Percentiles rank a stretch among this genome's conserved stretches.
Conservation (phyloP, 2,113 vertebrate genomes). For the Oophaga pumilio region DNA sequence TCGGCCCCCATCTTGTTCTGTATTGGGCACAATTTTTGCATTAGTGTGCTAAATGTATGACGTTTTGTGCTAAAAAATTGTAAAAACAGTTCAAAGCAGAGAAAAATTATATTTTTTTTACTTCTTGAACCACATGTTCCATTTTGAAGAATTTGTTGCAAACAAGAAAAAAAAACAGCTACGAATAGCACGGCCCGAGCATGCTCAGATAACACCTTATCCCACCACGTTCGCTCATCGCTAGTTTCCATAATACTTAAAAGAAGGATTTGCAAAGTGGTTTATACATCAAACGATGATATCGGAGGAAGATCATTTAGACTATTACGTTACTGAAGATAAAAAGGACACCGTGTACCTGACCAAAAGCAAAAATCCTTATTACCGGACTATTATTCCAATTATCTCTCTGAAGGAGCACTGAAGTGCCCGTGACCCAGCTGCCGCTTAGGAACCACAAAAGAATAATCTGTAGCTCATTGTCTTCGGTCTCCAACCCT, state of each 20-base stretch:
- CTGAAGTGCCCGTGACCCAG: neutral
- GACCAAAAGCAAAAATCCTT: slow-evolving; percentile 15
- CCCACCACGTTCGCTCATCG: no score
- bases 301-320: neutral
- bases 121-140: no score
- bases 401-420: slow-evolving; percentile 10
- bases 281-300: neutral
- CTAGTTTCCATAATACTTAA: neutral
- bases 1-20: no score
- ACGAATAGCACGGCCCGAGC: no score
- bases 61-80: no score
- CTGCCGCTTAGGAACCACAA: neutral
- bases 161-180: no score
- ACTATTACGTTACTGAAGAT: neutral
- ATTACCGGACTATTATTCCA: neutral
- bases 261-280: neutral
- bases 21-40: no score
- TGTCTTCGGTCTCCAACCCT: neutral
- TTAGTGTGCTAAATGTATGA: no score
- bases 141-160: no score
- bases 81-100: no score
- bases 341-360: neutral
- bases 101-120: no score
- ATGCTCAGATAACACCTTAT: neutral
- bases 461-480: neutral